Conservation (phyloP, 2,797 vertebrate genomes). For the Amazonetta brasiliensis region DNA sequence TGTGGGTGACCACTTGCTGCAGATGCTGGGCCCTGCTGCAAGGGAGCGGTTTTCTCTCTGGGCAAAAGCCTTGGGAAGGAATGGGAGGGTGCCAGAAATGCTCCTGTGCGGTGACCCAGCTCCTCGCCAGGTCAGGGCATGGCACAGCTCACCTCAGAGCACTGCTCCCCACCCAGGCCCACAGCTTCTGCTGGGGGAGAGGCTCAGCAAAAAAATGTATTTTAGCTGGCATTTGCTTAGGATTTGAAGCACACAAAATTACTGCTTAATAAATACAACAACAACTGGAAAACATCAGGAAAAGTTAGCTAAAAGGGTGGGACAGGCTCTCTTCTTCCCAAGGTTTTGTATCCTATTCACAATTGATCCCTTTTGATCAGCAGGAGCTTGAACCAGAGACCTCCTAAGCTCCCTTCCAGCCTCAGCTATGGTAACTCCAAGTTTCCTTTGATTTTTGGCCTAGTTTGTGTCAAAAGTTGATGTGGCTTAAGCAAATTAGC, state of each 20-base stretch:
- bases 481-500: background rate
- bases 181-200: background rate
- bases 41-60: background rate
- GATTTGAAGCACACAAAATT: background rate
- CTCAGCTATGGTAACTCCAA: background rate
- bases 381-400: background rate
- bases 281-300: background rate
- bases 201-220: background rate
- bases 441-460: background rate
- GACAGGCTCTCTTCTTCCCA: background rate
- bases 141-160: background rate
- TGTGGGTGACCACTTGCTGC: background rate
- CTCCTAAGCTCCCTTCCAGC: background rate
- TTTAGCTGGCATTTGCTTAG: background rate
- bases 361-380: background rate
- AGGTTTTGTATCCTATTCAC: too few relatives aligned
- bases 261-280: background rate
- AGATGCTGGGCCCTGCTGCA: accelerated
- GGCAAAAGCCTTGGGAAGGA: background rate
- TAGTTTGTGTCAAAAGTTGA: background rate
- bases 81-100: background rate
- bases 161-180: background rate
- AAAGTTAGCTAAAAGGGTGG: background rate
- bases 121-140: background rate
- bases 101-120: background rate